A percentile compares a stretch with the other conserved stretches of the same genome.
Conservation (phyloP, 2,113 vertebrate species). For the Mastomys coucha region DNA sequence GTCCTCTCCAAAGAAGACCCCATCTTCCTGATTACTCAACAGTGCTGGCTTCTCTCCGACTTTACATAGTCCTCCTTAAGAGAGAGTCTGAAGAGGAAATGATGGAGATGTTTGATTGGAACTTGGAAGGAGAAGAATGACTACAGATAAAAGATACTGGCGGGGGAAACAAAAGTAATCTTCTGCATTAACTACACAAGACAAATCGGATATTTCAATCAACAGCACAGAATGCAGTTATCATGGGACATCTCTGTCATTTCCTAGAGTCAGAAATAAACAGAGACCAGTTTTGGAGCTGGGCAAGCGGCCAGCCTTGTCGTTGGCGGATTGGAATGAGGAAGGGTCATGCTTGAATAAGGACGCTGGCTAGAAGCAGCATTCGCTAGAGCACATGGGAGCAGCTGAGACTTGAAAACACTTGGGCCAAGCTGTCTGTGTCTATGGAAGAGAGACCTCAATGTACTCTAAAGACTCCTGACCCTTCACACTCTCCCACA, state of each 20-base stretch:
- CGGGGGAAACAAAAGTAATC: not conserved
- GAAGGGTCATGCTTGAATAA: not conserved
- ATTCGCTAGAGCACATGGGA: not conserved
- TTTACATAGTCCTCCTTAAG: conserved; percentile 13
- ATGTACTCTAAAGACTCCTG: not conserved
- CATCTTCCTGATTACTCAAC: not conserved
- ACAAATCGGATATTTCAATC: conserved; percentile 53
- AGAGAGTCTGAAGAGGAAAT: not conserved
- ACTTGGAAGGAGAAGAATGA: not conserved
- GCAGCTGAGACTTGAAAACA: not conserved
- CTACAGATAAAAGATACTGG: not conserved
- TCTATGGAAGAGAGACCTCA: not conserved
- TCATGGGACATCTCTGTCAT: conserved; percentile 57
- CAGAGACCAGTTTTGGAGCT: conserved; percentile 15
- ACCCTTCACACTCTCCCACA: not conserved
- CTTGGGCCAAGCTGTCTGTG: not conserved
- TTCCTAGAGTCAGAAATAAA: conserved; percentile 65
- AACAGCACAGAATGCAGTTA: conserved; percentile 35
- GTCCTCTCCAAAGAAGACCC: conserved; percentile 38
- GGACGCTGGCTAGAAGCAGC: not conserved
- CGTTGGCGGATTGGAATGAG: not conserved
- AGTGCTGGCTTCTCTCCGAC: not conserved
- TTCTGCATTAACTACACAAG: conserved; percentile 47
- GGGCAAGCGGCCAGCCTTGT: conserved; percentile 36
- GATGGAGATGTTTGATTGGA: not conserved